phyloP scores from a whole-genome alignment of 2,113 vertebrate genomes.

The Amblyornis subalaris region DNA sequence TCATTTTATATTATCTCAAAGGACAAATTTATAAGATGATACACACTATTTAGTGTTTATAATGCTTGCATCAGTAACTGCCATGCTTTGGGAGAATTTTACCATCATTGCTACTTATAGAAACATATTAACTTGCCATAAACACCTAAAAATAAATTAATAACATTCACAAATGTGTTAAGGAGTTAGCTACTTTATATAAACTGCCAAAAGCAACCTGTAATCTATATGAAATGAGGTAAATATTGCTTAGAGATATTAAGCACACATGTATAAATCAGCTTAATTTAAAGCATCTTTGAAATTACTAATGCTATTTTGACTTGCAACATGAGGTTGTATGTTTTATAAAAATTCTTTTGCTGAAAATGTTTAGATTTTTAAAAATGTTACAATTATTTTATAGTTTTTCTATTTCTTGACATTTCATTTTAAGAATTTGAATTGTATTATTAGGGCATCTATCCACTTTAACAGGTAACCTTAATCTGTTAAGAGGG shows the following conservation, averaged over 20 bases:
- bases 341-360: neutral
- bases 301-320: neutral
- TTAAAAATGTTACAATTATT: neutral
- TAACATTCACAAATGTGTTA: neutral
- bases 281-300: neutral
- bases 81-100: neutral
- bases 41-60: constrained; percentile 15
- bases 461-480: neutral
- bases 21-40: constrained; percentile 2
- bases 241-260: constrained; percentile 7
- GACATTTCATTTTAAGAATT: neutral
- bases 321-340: neutral
- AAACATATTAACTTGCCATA: neutral
- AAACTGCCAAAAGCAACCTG: constrained; percentile 3
- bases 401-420: neutral
- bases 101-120: neutral
- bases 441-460: neutral
- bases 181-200: neutral
- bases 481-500: neutral
- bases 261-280: neutral
- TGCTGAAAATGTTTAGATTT: neutral
- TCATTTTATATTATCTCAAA: constrained; percentile 31
- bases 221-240: neutral
- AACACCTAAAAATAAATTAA: constrained; percentile 37
- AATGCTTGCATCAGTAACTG: neutral